Conservation (phyloP, 2,113 vertebrate genomes). For the Zosterops japonicus region DNA sequence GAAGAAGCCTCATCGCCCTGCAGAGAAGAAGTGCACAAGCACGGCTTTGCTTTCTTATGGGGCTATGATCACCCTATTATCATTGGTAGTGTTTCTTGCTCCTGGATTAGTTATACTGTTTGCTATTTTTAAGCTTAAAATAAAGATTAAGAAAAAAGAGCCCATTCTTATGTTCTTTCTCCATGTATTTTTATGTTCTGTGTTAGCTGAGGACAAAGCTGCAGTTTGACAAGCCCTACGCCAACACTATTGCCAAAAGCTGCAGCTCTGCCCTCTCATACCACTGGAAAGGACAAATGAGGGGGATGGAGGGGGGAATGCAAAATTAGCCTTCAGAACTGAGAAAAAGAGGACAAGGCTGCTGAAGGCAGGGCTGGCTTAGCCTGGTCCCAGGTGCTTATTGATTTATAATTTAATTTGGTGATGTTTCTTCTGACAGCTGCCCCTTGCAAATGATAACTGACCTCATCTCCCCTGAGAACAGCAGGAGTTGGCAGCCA, state of each 20-base stretch:
- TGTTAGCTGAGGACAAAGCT: neutral
- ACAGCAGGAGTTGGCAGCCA: neutral
- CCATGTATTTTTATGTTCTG: neutral
- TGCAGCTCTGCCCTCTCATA: neutral
- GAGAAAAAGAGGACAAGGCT: neutral
- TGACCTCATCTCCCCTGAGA: neutral
- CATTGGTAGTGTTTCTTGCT: neutral
- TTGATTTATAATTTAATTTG: neutral
- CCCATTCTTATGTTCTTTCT: neutral
- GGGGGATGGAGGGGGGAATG: accelerated
- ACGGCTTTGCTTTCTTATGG: neutral
- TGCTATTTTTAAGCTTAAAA: neutral
- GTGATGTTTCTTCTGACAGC: neutral
- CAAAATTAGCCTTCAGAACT: neutral
- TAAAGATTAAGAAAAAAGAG: neutral
- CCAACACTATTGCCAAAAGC: neutral
- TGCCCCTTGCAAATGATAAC: neutral
- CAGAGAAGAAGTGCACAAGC: neutral
- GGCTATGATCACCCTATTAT: neutral
- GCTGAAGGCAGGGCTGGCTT: neutral
- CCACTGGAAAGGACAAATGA: neutral
- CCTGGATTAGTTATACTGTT: neutral
- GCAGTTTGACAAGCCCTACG: neutral
- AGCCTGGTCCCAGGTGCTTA: neutral
- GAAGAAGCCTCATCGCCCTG: neutral